Evolutionary conservation across 2,888 invertebrate genomes (phyloP), one percentile per base, ranked within the genome.

Genomic region (Nomada fucata): DNA sequence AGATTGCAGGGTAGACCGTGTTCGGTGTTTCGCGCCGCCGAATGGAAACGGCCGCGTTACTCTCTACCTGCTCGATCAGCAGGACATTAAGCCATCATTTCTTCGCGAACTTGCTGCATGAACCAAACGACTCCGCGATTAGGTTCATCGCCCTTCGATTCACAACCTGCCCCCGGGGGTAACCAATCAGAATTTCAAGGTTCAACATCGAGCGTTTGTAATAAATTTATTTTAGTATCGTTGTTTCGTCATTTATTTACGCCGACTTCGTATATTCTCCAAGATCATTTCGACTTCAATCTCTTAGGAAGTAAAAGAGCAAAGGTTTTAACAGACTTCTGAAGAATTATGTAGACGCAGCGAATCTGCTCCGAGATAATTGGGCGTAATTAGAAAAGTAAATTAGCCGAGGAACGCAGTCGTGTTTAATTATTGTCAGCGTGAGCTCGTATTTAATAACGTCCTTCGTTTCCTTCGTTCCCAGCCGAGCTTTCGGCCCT

Each of bases 321-420:
- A 15, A 47, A 15, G 15, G 7, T 36, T 36, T 36, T 47, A 13
- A 47, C 15, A 15, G 4, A 47, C 13, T 15, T 13, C 47, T 2
- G 47, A 47, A 13, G 47, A 13, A 15, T 47, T 47, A 15, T 15
- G 11, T 13, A 23, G 23, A 13, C 57, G 57, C 10, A 0, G 57
- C 2, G 23, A 13, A 23, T 5, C 26, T 26, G 13, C 13, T 57
- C 26, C n/a, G 55, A 50, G 60, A 36, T 75, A 53, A 75, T 18
- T 20, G n/a, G 13, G n/a, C 55, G 29, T 75, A 76, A 80, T 79
- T 71, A 73, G 77, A 71, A 85, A 85, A 87, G 88, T 81, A 64
- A 83, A 87, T 87, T 79, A 74, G 85, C 61, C 78, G 73, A 77
- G 81, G 85, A 69, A 74, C 73, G 79, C 79, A 71, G 76, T 80